phyloP scores from a whole-genome alignment of 2,797 vertebrate genomes.

The Sebastiscus albofasciatus region DNA sequence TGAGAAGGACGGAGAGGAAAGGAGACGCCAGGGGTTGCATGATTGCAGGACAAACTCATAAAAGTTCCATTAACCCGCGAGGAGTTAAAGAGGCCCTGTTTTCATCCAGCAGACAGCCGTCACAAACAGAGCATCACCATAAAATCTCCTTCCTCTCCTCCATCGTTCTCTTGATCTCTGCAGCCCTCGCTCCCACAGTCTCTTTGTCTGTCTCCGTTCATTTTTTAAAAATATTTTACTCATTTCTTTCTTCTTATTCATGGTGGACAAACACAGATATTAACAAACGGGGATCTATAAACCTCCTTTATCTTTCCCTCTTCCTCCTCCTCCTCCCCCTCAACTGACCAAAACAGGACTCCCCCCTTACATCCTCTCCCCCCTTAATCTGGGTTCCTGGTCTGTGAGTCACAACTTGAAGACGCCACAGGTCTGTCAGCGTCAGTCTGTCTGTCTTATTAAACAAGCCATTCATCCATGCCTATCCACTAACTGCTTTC shows the following conservation, averaged over 20 bases:
- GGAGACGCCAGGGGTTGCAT: slow-evolving; percentile 86
- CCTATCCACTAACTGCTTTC: slow-evolving; percentile 13
- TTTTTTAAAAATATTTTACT: background rate
- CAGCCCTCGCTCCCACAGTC: slow-evolving; percentile 23
- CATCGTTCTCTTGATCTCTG: slow-evolving; percentile 63
- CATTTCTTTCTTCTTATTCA: background rate
- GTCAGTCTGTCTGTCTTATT: slow-evolving; percentile 72
- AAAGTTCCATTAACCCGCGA: slow-evolving; percentile 93
- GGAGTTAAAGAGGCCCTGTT: slow-evolving; percentile 96
- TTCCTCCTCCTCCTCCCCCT: background rate
- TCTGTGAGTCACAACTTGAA: slow-evolving; percentile 78
- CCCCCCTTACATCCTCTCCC: slow-evolving; percentile 36
- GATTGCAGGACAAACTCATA: slow-evolving; percentile 97
- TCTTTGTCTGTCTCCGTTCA: slow-evolving; percentile 9
- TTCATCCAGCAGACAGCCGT: slow-evolving; percentile 98
- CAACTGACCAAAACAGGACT: slow-evolving; percentile 49
- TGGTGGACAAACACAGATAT: background rate
- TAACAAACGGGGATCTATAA: slow-evolving; percentile 15
- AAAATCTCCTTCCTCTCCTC: slow-evolving; percentile 86
- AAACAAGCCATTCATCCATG: slow-evolving; percentile 55
- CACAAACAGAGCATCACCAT: slow-evolving; percentile 99
- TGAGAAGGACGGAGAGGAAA: slow-evolving; percentile 61
- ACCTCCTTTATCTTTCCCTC: background rate
- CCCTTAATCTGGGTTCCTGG: slow-evolving; percentile 62
- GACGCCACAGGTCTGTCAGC: slow-evolving; percentile 74